Evolutionary conservation across 2,113 vertebrate genomes (phyloP).

Genomic region (Odocoileus virginianus): DNA sequence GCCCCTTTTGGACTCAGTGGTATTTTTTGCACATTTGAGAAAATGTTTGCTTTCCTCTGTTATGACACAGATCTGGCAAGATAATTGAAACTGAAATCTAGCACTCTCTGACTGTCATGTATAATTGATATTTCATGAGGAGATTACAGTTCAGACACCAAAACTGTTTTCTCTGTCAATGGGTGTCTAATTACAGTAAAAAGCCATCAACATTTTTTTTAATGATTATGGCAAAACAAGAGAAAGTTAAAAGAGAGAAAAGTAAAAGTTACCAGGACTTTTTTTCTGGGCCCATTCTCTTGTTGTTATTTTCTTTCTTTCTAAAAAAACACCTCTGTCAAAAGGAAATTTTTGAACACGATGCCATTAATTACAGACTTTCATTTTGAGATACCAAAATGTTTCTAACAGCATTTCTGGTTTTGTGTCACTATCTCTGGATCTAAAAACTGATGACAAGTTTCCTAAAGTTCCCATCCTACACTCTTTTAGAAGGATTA

Average conservation of each 20-base stretch:
- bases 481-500: slow-evolving; percentile 21
- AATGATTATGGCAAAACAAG: not conserved
- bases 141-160: slow-evolving; percentile 57
- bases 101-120: not conserved
- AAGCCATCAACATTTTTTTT: slow-evolving; percentile 38
- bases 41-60: slow-evolving; percentile 41
- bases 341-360: not conserved
- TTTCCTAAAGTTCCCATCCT: not conserved
- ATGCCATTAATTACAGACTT: not conserved
- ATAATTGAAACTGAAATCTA: slow-evolving; percentile 15
- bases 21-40: slow-evolving; percentile 44
- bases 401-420: not conserved
- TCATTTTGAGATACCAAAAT: not conserved
- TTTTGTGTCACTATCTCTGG: not conserved
- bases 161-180: not conserved
- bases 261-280: not conserved
- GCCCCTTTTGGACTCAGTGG: not conserved
- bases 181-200: slow-evolving; percentile 36
- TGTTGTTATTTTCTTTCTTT: not conserved
- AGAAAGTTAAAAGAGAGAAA: not conserved
- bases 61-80: slow-evolving; percentile 21
- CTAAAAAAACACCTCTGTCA: not conserved
- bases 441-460: not conserved
- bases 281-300: not conserved
- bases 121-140: slow-evolving; percentile 52